A percentile compares a stretch with the other conserved stretches of the same genome.
Conservation (phyloP, 2,888 invertebrate genomes). For the Eueremaeus valkanovi region DNA sequence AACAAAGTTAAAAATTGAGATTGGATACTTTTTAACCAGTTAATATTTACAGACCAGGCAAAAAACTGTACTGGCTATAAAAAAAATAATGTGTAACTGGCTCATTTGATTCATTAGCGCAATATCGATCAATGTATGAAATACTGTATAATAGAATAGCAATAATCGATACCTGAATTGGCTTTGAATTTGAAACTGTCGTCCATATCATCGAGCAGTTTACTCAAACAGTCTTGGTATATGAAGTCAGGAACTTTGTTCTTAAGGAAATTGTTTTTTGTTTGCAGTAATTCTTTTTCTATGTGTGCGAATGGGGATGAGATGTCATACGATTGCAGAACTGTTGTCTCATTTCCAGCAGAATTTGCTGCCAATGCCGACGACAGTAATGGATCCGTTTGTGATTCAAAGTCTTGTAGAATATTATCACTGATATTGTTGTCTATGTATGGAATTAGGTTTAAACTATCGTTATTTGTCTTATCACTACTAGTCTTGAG, state of each 20-base stretch:
- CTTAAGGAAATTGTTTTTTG: neutral
- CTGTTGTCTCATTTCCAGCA: slow-evolving; percentile 45
- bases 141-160: neutral
- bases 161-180: neutral
- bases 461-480: neutral
- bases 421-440: neutral
- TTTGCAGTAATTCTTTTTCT: slow-evolving; percentile 44
- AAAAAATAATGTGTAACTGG: too few relatives aligned
- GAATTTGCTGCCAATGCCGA: slow-evolving; percentile 46
- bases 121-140: too few relatives aligned
- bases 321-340: slow-evolving; percentile 43
- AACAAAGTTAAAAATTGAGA: too few relatives aligned
- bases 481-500: neutral
- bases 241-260: slow-evolving; percentile 7
- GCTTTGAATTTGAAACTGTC: slow-evolving; percentile 33
- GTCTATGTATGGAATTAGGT: neutral
- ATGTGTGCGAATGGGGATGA: slow-evolving; percentile 47
- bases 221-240: slow-evolving; percentile 44
- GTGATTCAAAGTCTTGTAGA: slow-evolving; percentile 45
- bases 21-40: too few relatives aligned
- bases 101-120: too few relatives aligned
- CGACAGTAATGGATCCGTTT: slow-evolving; percentile 45
- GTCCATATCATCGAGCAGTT: slow-evolving; percentile 47
- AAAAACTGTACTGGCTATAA: too few relatives aligned
- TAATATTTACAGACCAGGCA: too few relatives aligned